phyloP scores from a whole-genome alignment of 2,888 invertebrate genomes.

The Papilio protenor region DNA sequence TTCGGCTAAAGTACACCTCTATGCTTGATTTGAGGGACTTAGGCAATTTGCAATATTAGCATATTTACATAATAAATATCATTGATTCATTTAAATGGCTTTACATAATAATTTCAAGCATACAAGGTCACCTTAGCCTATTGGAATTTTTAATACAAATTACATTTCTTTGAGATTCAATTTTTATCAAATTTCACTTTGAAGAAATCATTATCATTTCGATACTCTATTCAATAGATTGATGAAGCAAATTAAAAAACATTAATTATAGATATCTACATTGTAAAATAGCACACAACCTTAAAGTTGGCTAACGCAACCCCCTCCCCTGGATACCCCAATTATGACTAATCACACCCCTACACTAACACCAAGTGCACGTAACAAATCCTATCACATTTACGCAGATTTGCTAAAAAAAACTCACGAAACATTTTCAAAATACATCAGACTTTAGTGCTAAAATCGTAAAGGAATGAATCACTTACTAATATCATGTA shows the following conservation, averaged over 20 bases:
- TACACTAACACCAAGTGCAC: constrained; percentile 63
- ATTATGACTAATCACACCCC: constrained; percentile 68
- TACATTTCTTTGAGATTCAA: constrained; percentile 53
- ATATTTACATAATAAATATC: constrained; percentile 56
- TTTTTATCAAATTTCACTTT: constrained; percentile 48
- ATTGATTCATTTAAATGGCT: constrained; percentile 46
- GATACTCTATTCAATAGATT: constrained; percentile 12
- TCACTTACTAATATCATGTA: constrained; percentile 39
- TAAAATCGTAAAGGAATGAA: constrained; percentile 55
- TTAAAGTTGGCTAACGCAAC: constrained; percentile 71
- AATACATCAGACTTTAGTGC: constrained; percentile 55
- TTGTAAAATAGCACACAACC: constrained; percentile 77
- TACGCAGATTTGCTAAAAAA: constrained; percentile 55
- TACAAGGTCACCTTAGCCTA: constrained; percentile 55
- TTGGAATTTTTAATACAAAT: constrained; percentile 45
- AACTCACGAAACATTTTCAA: constrained; percentile 53
- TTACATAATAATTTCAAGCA: constrained; percentile 47
- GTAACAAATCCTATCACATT: constrained; percentile 52
- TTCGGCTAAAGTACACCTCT: constrained; percentile 53
- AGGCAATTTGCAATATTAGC: constrained; percentile 39
- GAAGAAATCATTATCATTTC: constrained; percentile 41
- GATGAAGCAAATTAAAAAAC: constrained; percentile 32
- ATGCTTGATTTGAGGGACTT: constrained; percentile 48
- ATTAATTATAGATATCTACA: constrained; percentile 46
- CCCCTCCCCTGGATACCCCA: constrained; percentile 53